A percentile compares a stretch with the other conserved stretches of the same genome.
Evolutionary conservation across 2,113 vertebrate species (phyloP).

Genomic region (Phoenicopterus ruber): DNA sequence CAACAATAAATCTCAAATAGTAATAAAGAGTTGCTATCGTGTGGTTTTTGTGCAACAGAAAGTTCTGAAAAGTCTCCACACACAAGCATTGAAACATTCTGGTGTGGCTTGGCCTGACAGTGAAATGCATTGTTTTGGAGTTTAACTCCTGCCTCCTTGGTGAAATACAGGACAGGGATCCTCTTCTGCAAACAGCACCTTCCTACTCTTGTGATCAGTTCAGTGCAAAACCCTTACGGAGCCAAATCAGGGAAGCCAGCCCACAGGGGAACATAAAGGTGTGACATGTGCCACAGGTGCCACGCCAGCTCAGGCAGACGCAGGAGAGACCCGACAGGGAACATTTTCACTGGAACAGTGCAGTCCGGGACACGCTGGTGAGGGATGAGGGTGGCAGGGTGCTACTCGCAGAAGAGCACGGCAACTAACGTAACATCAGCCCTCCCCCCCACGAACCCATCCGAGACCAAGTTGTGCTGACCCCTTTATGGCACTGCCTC

Average conservation of each 20-base stretch:
- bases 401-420: not conserved
- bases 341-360: not conserved
- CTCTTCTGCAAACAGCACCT: not conserved
- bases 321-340: not conserved
- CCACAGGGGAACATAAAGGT: not conserved
- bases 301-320: not conserved
- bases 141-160: not conserved
- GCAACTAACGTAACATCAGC: accelerated
- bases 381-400: not conserved
- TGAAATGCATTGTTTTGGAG: not conserved
- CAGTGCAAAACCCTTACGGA: not conserved
- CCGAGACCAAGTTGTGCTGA: not conserved
- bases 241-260: not conserved
- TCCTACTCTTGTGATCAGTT: not conserved
- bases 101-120: not conserved
- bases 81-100: not conserved
- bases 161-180: not conserved
- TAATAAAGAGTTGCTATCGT: not conserved
- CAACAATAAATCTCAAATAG: not conserved
- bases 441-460: not conserved
- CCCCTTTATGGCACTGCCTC: not conserved
- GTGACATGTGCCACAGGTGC: not conserved
- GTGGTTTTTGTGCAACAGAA: not conserved
- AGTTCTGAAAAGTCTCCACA: not conserved
- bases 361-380: not conserved